Conservation (phyloP, 2,797 vertebrate species). For the Pseudochirops corinnae region DNA sequence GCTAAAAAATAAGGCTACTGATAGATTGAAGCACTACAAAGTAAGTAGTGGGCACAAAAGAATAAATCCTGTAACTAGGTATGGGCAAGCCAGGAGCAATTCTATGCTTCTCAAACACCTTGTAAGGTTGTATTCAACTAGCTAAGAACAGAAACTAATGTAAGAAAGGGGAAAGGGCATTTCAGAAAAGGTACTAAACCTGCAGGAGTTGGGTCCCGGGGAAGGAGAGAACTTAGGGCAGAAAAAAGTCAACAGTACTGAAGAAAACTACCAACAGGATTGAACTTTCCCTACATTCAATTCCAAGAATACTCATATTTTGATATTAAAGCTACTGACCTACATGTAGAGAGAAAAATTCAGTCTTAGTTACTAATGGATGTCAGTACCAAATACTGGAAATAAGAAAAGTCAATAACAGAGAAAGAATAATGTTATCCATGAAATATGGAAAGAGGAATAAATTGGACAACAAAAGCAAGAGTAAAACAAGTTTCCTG, state of each 20-base stretch:
- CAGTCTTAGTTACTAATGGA: not conserved
- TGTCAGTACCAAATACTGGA: accelerated
- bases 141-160: not conserved
- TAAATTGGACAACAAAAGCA: not conserved
- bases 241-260: not conserved
- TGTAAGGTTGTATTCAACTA: not conserved
- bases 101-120: not conserved
- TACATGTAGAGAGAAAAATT: not conserved
- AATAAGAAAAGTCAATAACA: not conserved
- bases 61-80: not conserved
- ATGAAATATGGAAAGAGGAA: accelerated
- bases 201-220: no score
- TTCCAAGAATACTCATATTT: not conserved
- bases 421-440: accelerated
- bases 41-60: not conserved
- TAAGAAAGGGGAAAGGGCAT: not conserved
- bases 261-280: not conserved
- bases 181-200: not conserved
- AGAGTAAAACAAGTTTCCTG: not conserved
- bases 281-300: not conserved
- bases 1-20: not conserved
- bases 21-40: not conserved
- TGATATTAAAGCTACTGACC: not conserved
- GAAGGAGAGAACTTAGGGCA: not conserved
- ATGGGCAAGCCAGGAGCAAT: not conserved